These are phyloP conservation scores for Acanthopagrus latus DNA, from an alignment of 2,797 vertebrate species.

Conservation along the genomic window DNA sequence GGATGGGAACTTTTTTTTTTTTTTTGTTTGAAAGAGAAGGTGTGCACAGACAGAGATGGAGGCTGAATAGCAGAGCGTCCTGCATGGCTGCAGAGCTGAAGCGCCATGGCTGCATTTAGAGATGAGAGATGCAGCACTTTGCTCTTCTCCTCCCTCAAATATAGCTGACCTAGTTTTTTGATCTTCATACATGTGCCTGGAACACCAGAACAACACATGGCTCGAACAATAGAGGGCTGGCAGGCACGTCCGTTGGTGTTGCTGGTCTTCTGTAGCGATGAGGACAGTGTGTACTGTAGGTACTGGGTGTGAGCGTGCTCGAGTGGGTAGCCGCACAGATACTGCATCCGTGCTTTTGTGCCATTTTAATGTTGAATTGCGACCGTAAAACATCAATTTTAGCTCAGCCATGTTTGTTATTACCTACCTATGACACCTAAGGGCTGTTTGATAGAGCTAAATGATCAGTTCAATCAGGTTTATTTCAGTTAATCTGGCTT, in stretches of 20 bases:
- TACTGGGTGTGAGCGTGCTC: slow-evolving; percentile 15
- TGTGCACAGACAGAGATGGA: slow-evolving; percentile 35
- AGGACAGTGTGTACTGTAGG: slow-evolving; percentile 24
- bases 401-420: not conserved
- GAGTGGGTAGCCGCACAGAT: not conserved
- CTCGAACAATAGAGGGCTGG: slow-evolving; percentile 34
- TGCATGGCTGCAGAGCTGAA: slow-evolving; percentile 53
- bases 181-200: slow-evolving; percentile 71
- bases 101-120: slow-evolving; percentile 62
- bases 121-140: slow-evolving; percentile 70
- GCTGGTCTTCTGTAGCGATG: slow-evolving; percentile 8
- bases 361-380: slow-evolving; percentile 19
- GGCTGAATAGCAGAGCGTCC: slow-evolving; percentile 49
- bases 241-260: slow-evolving; percentile 9
- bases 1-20: slow-evolving; percentile 40
- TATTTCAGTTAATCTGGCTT: slow-evolving; percentile 2
- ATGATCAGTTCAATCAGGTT: not conserved
- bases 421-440: not conserved
- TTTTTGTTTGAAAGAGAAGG: slow-evolving; percentile 28
- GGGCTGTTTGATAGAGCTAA: slow-evolving; percentile 14
- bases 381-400: not conserved
- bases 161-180: slow-evolving; percentile 80
- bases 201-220: slow-evolving; percentile 51
- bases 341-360: slow-evolving; percentile 9
- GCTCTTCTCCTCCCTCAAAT: slow-evolving; percentile 71